Conservation (phyloP, 2,113 vertebrate species). For the Oriolus oriolus region DNA sequence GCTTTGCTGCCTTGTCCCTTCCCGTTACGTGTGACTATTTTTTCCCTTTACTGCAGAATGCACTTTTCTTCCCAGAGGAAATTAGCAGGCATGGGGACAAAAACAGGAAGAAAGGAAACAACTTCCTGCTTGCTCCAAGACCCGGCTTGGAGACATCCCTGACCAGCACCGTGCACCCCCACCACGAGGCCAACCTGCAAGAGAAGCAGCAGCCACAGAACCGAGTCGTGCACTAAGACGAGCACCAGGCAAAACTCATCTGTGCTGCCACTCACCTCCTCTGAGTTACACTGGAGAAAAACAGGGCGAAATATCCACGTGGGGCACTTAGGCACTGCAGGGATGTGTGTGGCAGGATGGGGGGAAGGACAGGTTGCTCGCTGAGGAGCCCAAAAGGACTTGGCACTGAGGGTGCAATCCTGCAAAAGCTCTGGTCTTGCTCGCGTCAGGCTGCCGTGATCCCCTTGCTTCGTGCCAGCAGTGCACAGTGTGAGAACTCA, state of each 20-base stretch:
- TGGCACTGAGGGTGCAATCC: not conserved
- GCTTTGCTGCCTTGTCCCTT: not conserved
- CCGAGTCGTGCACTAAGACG: not conserved
- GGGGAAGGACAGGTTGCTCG: not conserved
- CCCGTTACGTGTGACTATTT: slow-evolving; percentile 22
- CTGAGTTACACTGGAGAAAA: not conserved
- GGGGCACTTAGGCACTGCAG: not conserved
- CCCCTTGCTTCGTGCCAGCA: not conserved
- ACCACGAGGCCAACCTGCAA: not conserved
- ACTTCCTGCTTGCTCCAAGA: slow-evolving; percentile 20
- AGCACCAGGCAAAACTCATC: not conserved
- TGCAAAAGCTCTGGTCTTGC: not conserved
- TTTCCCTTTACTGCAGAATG: slow-evolving; percentile 6
- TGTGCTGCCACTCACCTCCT: not conserved
- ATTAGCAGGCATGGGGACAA: slow-evolving; percentile 34
- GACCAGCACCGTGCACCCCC: not conserved
- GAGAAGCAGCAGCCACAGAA: not conserved
- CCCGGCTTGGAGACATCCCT: not conserved
- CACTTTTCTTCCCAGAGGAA: slow-evolving; percentile 58
- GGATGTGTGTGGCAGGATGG: accelerated
- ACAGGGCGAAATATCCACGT: not conserved
- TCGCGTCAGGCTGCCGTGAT: not conserved
- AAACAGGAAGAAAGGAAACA: slow-evolving; percentile 59
- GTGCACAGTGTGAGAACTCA: not conserved
- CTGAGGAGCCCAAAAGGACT: not conserved